Evolutionary conservation across 1,140 invertebrate genomes (phyloP), one percentile per base, ranked within the genome.

Genomic region (Antheraea mylitta): DNA sequence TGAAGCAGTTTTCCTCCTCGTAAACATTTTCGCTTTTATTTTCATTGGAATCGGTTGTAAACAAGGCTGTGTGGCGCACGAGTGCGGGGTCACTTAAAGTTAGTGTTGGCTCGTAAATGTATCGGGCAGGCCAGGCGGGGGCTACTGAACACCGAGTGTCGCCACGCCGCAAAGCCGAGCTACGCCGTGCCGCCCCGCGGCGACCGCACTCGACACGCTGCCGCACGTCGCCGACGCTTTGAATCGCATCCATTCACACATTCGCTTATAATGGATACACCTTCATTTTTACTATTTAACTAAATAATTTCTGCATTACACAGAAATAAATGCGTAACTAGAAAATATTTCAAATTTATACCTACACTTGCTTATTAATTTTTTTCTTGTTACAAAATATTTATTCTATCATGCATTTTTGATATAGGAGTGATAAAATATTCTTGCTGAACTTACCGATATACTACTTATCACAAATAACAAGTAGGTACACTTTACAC

Each of bases 61-160:
- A 89, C 81, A 87, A 77, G 76, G 79, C 72, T 80, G 82, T 82
- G 81, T 80, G 79, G 79, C 79, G 81, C 82, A 85, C 80, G 85
- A 86, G 81, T 86, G 80, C 81, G 81, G 80, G 81, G 88, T 90
- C 86, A 90, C 82, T 89, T 84, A 83, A 87, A 89, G 88, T 89
- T 88, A 89, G 86, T 89, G 88, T 85, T 83, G 83, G 89, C 86
- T 88, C 87, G 86, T 90, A 89, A 90, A 90, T 86, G 88, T 90
- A 88, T 87, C 84, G 78, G 85, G 70, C 80, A 74, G 71, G 88
- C 84, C 80, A 74, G 71, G 88, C 84, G 85, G 86, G 82, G 83
- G 85, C 86, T 82, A 81, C 81, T 73, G 75, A 73, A 69, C 78
- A 81, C 81, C 79, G 72, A 67, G 74, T 62, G 67, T 42, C 38